Conservation (phyloP, 2,888 invertebrate genomes). For the Peribatodes rhomboidaria region DNA sequence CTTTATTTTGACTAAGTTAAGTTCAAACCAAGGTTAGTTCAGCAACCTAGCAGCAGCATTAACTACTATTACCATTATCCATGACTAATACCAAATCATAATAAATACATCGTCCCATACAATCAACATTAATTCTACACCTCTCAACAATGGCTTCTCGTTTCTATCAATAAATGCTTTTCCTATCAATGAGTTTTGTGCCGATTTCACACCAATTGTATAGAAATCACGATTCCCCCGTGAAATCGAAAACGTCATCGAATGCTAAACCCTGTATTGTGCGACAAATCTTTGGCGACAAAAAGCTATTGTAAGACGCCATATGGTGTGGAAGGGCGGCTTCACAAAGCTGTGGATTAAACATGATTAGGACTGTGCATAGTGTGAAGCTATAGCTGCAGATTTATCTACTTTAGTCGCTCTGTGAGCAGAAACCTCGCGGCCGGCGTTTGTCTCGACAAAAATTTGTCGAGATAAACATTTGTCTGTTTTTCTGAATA, state of each 20-base stretch:
- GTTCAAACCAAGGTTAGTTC: too few species aligned
- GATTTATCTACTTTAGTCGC: not conserved
- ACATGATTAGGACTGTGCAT: constrained; percentile 55
- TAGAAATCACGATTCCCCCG: constrained; percentile 53
- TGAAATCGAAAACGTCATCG: constrained; percentile 77
- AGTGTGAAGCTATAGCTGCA: constrained; percentile 6
- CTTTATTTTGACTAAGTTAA: too few species aligned
- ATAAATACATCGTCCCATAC: constrained; percentile 24
- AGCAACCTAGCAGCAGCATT: too few species aligned
- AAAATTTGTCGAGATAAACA: too few species aligned
- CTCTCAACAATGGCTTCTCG: constrained; percentile 50
- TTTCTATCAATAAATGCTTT: constrained; percentile 51
- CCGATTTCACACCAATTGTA: constrained; percentile 75
- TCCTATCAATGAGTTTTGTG: constrained; percentile 65
- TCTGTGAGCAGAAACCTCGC: too few species aligned
- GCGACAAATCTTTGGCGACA: constrained; percentile 50
- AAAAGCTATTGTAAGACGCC: constrained; percentile 77
- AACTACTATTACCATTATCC: not conserved
- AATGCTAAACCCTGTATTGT: constrained; percentile 73
- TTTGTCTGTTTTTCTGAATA: too few species aligned
- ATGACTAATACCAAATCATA: constrained; percentile 48
- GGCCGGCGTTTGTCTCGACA: too few species aligned
- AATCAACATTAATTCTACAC: constrained; percentile 52
- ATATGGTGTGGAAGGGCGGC: constrained; percentile 69
- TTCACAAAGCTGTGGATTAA: constrained; percentile 74